A percentile compares a stretch with the other conserved stretches of the same genome.
Conservation (phyloP, 2,113 vertebrate species). For the Brachirus orientalis region DNA sequence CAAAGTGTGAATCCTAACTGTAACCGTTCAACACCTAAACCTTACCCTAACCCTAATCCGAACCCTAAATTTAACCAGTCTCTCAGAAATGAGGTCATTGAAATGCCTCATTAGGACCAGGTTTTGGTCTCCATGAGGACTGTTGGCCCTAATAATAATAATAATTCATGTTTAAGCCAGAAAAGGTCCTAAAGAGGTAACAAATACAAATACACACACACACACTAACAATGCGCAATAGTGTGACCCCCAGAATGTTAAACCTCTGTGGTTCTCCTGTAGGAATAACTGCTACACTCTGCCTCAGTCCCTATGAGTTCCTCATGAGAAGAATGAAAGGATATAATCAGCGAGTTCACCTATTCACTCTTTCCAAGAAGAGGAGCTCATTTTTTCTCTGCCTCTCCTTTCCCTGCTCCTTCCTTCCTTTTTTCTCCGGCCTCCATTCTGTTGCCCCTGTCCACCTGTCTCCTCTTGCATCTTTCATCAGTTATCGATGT, state of each 20-base stretch:
- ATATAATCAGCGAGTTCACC: constrained; percentile 57
- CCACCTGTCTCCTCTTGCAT: constrained; percentile 21
- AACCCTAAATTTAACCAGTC: no score
- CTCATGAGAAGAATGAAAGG: constrained; percentile 53
- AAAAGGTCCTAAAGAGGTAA: no score
- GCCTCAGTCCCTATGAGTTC: constrained; percentile 22
- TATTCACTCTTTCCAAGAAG: constrained; percentile 37
- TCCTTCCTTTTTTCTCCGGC: neutral
- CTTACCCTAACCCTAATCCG: no score
- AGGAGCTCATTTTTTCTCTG: constrained; percentile 41
- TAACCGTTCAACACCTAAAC: no score
- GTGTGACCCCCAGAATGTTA: constrained; percentile 15
- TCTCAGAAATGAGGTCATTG: no score
- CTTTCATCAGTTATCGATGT: constrained; percentile 45
- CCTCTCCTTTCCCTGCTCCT: neutral
- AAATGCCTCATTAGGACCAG: no score
- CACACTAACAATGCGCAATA: constrained; percentile 48
- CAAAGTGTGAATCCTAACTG: no score
- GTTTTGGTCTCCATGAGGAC: no score
- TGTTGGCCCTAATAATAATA: no score
- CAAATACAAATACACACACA: constrained; percentile 2
- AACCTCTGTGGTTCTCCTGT: constrained; percentile 31
- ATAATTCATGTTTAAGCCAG: no score
- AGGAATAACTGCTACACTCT: constrained; percentile 44
- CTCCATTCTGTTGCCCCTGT: constrained; percentile 9